Percentiles rank a stretch among this genome's conserved stretches.
phyloP scores from a whole-genome alignment of 2,888 invertebrate species.

The Lacanobia oleracea region DNA sequence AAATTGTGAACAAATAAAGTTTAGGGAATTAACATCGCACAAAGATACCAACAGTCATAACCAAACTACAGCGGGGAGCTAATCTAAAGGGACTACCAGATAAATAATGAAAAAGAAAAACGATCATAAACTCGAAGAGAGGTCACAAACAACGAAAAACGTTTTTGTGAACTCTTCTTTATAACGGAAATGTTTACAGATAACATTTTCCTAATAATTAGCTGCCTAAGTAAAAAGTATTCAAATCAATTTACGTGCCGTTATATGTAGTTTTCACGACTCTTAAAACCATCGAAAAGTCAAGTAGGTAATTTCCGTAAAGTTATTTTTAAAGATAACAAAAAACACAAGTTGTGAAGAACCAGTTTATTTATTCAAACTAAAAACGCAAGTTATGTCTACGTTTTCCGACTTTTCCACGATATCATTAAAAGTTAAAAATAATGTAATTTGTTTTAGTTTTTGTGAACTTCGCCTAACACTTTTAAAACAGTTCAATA shows the following conservation, averaged over 20 bases:
- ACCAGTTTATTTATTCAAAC: background rate
- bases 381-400: background rate
- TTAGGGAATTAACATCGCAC: conserved; percentile 45
- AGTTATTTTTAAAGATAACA: background rate
- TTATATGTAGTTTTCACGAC: background rate
- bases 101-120: background rate
- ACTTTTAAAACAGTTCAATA: conserved; percentile 3
- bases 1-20: conserved; percentile 42
- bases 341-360: background rate
- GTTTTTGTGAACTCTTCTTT: conserved; percentile 4
- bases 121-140: conserved; percentile 10
- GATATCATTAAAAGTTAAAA: background rate
- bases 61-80: conserved; percentile 42
- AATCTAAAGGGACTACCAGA: conserved; percentile 33
- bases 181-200: conserved; percentile 4
- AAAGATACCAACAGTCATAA: conserved; percentile 66
- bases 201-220: background rate
- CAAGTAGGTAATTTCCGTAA: background rate
- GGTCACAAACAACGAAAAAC: conserved; percentile 1
- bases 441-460: background rate
- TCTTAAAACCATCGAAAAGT: background rate
- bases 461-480: conserved; percentile 14
- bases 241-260: background rate
- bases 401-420: conserved; percentile 26
- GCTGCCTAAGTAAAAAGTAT: background rate